Percentiles rank a stretch among this genome's conserved stretches.
These are phyloP conservation scores for Sterna hirundo DNA, from an alignment of 2,113 vertebrate genomes.

Conservation along the genomic window DNA sequence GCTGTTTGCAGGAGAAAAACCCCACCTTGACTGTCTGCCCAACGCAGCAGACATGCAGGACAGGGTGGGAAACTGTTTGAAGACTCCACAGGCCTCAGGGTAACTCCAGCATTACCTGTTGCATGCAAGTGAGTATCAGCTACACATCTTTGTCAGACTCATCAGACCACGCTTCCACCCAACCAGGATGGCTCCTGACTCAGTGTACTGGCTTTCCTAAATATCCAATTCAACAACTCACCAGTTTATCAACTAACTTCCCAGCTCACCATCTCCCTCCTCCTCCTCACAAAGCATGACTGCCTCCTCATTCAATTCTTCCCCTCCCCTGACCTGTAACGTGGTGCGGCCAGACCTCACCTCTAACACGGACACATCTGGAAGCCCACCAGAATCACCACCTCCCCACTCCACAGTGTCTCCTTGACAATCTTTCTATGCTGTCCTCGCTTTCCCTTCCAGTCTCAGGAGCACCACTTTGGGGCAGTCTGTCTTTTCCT, in stretches of 20 bases:
- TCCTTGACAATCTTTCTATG: background rate
- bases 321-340: background rate
- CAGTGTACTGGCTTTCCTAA: background rate
- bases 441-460: background rate
- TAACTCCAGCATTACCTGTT: background rate
- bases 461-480: background rate
- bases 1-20: background rate
- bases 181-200: background rate
- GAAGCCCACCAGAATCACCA: background rate
- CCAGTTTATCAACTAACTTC: background rate
- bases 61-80: conserved; percentile 34
- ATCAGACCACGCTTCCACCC: background rate
- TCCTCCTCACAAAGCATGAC: background rate
- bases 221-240: background rate
- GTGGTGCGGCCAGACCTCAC: background rate
- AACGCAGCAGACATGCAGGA: background rate
- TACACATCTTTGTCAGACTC: conserved; percentile 24
- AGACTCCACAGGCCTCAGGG: conserved; percentile 44
- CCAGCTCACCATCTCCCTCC: background rate
- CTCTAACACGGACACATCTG: background rate
- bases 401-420: background rate
- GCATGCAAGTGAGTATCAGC: background rate
- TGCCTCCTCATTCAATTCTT: background rate
- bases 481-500: background rate
- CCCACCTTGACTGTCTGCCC: conserved; percentile 29